Percentiles rank a stretch among this genome's conserved stretches.
These are phyloP conservation scores for Troides aeacus DNA, from an alignment of 2,888 invertebrate genomes.

Conservation along the genomic window DNA sequence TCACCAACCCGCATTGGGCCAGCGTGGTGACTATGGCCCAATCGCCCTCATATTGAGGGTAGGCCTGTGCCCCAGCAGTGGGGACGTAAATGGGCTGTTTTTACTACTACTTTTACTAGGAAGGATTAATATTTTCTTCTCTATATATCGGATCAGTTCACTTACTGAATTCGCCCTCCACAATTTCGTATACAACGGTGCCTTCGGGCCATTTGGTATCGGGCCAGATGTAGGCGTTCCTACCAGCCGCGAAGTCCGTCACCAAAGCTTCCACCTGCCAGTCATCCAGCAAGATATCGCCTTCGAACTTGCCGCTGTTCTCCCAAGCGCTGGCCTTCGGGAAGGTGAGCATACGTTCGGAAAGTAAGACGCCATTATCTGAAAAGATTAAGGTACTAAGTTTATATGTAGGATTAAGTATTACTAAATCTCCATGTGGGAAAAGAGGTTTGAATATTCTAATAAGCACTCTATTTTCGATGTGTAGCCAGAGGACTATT, in stretches of 20 bases:
- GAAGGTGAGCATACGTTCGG: slow-evolving; percentile 37
- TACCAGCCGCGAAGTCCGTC: slow-evolving; percentile 53
- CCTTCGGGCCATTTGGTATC: slow-evolving; percentile 63
- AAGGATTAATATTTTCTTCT: too few species aligned
- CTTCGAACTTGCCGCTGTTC: slow-evolving; percentile 63
- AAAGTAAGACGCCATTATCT: slow-evolving; percentile 45
- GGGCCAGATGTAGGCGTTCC: slow-evolving; percentile 60
- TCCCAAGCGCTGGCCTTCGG: slow-evolving; percentile 56
- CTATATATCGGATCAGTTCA: not conserved
- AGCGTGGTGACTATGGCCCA: too few species aligned
- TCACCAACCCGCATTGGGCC: too few species aligned
- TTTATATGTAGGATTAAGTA: not conserved
- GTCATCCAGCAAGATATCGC: slow-evolving; percentile 66
- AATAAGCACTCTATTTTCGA: too few species aligned
- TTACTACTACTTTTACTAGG: too few species aligned
- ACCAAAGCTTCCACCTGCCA: slow-evolving; percentile 58
- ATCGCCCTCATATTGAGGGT: too few species aligned
- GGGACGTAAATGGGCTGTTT: too few species aligned
- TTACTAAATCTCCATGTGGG: not conserved
- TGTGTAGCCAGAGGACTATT: too few species aligned
- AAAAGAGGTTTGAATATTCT: not conserved
- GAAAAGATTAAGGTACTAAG: slow-evolving; percentile 5
- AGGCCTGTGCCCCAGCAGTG: too few species aligned
- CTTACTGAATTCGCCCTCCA: slow-evolving; percentile 62
- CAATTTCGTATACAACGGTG: slow-evolving; percentile 61